Evolutionary conservation across 2,797 vertebrate genomes (phyloP), one percentile per base, ranked within the genome.

Genomic region (Tauraco hartlaubi): DNA sequence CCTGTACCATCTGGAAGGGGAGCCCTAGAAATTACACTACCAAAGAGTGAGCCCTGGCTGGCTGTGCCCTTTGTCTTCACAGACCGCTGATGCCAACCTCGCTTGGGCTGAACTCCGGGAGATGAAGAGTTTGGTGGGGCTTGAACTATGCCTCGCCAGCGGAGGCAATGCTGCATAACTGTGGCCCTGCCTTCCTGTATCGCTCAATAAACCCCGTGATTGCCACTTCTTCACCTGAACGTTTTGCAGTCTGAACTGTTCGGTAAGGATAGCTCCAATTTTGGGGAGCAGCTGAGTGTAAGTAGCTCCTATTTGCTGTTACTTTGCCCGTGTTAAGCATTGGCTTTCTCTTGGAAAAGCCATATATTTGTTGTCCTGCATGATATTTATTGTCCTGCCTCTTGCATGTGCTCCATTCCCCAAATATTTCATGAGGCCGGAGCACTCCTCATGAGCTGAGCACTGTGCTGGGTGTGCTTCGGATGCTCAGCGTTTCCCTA

Each of bases 281-380:
- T 58, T 17, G 54, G n/a, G 43, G 29, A 72, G 25, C 2, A 46
- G 41, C 37, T 54, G 58, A 72, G 16, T 37, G 37, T 44, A 64
- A 74, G 51, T 35, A 90, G 28, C 12, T 92, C 28, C 44, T 88
- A 8, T 72, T 54, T 71, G 17, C 56, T 85, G 14, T 44, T 61
- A 28, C 11, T 79, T 82, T 76, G 20, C 33, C 9, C 55, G 9
- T 23, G 11, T 75, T 67, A 64, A 78, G 20, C 19, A 8, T 7
- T 62, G 29, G 43, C 37, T 94, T 90, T 88, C n/a, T 64, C 61
- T 68, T 71, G 51, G 66, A 74, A 78, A 66, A 72, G 5, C 28
- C 44, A 29, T 41, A 14, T 68, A 62, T 43, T 64, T 55, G 29
- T 23, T 84, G 18, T 37, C 35, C 75, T 55, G 22, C 56, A 41